Evolutionary conservation across 1,140 invertebrate genomes (phyloP).

Genomic region (Phenacoccus solenopsis): DNA sequence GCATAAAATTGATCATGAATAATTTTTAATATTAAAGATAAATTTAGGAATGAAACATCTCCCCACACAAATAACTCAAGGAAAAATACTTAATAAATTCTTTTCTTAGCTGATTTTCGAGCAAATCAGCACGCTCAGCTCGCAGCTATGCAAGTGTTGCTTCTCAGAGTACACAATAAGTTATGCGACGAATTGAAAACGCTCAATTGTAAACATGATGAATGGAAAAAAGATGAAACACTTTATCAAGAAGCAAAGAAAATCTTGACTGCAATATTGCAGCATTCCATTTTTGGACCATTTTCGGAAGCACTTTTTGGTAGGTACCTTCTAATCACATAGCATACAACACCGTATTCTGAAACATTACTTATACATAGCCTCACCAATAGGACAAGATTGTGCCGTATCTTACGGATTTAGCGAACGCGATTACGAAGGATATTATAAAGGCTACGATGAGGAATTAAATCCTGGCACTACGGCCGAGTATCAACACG

Average conservation of each 20-base stretch:
- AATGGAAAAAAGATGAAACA: constrained; percentile 25
- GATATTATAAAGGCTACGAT: constrained; percentile 42
- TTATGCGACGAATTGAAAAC: constrained; percentile 25
- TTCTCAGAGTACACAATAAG: constrained; percentile 29
- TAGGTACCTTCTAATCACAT: too few species aligned
- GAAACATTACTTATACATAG: not conserved
- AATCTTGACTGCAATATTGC: constrained; percentile 37
- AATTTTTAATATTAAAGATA: too few species aligned
- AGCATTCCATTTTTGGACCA: constrained; percentile 53
- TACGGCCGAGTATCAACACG: constrained; percentile 47
- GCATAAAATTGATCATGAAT: too few species aligned
- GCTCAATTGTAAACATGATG: constrained; percentile 19
- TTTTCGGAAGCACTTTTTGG: constrained; percentile 49
- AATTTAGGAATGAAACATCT: too few species aligned
- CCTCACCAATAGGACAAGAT: constrained; percentile 14
- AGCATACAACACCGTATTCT: too few species aligned
- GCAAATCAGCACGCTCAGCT: constrained; percentile 22
- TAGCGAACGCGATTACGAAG: constrained; percentile 23
- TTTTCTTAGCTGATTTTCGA: constrained; percentile 20
- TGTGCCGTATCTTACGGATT: not conserved
- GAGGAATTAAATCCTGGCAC: constrained; percentile 44
- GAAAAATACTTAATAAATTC: too few species aligned
- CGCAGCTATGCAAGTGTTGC: constrained; percentile 20
- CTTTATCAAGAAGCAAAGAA: constrained; percentile 27
- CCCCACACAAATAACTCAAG: too few species aligned